A percentile compares a stretch with the other conserved stretches of the same genome.
phyloP scores from a whole-genome alignment of 2,113 vertebrate species.

The Cairina moschata region DNA sequence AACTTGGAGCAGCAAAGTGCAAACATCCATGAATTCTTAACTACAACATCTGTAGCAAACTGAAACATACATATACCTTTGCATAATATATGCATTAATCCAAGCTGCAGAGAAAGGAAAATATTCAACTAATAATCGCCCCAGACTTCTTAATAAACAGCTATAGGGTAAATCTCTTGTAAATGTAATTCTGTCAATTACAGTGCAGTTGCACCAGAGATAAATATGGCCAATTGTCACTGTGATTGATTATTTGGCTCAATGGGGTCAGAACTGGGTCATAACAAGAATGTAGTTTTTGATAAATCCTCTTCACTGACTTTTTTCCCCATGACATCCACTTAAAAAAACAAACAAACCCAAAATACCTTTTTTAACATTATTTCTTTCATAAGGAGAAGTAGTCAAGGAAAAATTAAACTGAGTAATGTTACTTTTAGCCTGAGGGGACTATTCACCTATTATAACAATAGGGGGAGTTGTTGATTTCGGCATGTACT shows the following conservation, averaged over 20 bases:
- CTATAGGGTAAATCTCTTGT: slow-evolving; percentile 19
- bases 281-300: slow-evolving; percentile 32
- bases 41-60: slow-evolving; percentile 21
- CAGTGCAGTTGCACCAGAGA: slow-evolving; percentile 2
- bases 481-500: slow-evolving; percentile 48
- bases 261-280: slow-evolving; percentile 40
- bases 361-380: slow-evolving; percentile 33
- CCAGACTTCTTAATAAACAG: slow-evolving; percentile 11
- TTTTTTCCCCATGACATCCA: slow-evolving; percentile 40
- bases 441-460: slow-evolving; percentile 63
- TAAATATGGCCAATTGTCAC: slow-evolving; percentile 35
- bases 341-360: slow-evolving; percentile 62
- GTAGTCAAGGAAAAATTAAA: slow-evolving; percentile 62
- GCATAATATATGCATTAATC: slow-evolving; percentile 39
- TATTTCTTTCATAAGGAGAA: slow-evolving; percentile 66
- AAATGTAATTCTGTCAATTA: slow-evolving; percentile 49
- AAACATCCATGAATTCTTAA: slow-evolving; percentile 18
- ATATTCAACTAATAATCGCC: neutral
- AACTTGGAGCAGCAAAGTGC: neutral
- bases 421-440: slow-evolving; percentile 55
- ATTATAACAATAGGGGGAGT: slow-evolving; percentile 69
- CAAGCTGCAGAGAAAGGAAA: slow-evolving; percentile 17
- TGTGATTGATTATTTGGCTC: slow-evolving; percentile 49
- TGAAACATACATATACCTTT: slow-evolving; percentile 9
- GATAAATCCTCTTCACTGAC: slow-evolving; percentile 58